Evolutionary conservation across 2,888 invertebrate species (phyloP).

Genomic region (Meganola albula): DNA sequence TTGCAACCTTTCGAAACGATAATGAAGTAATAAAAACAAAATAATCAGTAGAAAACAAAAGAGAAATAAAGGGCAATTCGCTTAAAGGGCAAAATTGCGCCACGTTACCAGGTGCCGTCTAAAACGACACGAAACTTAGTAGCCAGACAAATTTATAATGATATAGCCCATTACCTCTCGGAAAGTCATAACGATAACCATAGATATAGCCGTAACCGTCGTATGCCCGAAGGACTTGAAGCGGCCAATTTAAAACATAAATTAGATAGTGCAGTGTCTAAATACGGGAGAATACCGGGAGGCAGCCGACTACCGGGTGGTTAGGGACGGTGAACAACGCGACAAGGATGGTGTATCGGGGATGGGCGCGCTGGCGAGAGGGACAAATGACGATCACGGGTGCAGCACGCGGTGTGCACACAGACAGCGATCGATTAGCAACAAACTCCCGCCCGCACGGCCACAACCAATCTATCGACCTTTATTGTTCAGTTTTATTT

Average conservation of each 20-base stretch:
- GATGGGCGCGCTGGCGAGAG: conserved; percentile 43
- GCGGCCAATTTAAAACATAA: conserved; percentile 70
- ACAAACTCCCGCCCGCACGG: conserved; percentile 48
- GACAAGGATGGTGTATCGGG: conserved; percentile 59
- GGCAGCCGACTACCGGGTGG: conserved; percentile 69
- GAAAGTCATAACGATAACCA: conserved; percentile 58
- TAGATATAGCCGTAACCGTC: conserved; percentile 58
- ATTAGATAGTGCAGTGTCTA: conserved; percentile 74
- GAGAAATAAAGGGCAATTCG: conserved; percentile 34
- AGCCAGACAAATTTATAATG: conserved; percentile 67
- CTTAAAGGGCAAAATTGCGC: conserved; percentile 45
- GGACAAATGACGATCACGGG: conserved; percentile 54
- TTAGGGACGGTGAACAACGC: conserved; percentile 69
- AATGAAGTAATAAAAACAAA: conserved; percentile 29
- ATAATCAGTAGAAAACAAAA: conserved; percentile 34
- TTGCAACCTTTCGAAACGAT: conserved; percentile 43
- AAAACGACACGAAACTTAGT: conserved; percentile 29
- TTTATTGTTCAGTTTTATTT: conserved; percentile 55
- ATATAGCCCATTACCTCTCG: conserved; percentile 60
- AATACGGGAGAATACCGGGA: conserved; percentile 70
- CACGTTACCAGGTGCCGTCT: conserved; percentile 48
- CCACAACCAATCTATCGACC: conserved; percentile 64
- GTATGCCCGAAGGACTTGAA: conserved; percentile 50
- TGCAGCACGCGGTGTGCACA: conserved; percentile 63
- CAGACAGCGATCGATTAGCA: conserved; percentile 74